phyloP scores from a whole-genome alignment of 2,888 invertebrate species.

The Hyposoter didymator region DNA sequence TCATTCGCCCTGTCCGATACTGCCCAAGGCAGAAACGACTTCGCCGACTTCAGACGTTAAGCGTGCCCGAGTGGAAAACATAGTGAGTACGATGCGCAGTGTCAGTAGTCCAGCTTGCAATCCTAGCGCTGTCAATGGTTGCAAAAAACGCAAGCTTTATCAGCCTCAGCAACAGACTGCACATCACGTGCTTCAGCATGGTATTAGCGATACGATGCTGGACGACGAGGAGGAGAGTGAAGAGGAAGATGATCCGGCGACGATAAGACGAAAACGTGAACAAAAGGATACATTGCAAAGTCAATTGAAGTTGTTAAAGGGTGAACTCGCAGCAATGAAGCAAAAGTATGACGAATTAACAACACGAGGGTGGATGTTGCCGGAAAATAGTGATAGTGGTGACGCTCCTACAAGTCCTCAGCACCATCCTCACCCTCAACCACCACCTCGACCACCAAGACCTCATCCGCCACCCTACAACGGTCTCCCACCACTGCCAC shows the following conservation, averaged over 20 bases:
- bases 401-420: constrained; percentile 83
- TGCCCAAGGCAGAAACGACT: constrained; percentile 79
- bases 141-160: constrained; percentile 97
- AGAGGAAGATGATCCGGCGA: constrained; percentile 90
- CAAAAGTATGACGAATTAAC: constrained; percentile 95
- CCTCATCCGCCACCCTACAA: constrained; percentile 85
- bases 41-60: constrained; percentile 92
- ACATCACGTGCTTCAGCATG: constrained; percentile 86
- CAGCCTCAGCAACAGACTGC: constrained; percentile 97
- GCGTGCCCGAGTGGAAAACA: constrained; percentile 97
- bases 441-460: constrained; percentile 82
- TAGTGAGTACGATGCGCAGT: constrained; percentile 95
- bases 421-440: constrained; percentile 84
- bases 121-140: constrained; percentile 92
- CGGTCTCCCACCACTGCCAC: constrained; percentile 85
- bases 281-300: constrained; percentile 94
- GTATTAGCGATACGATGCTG: constrained; percentile 86
- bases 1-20: constrained; percentile 82
- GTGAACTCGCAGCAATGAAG: constrained; percentile 96
- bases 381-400: constrained; percentile 86
- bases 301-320: constrained; percentile 94
- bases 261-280: constrained; percentile 93
- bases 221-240: constrained; percentile 91
- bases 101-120: constrained; percentile 90
- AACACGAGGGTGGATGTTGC: constrained; percentile 90